Evolutionary conservation across 2,797 vertebrate species (phyloP), one percentile per base, ranked within the genome.

Genomic region (Emys orbicularis): DNA sequence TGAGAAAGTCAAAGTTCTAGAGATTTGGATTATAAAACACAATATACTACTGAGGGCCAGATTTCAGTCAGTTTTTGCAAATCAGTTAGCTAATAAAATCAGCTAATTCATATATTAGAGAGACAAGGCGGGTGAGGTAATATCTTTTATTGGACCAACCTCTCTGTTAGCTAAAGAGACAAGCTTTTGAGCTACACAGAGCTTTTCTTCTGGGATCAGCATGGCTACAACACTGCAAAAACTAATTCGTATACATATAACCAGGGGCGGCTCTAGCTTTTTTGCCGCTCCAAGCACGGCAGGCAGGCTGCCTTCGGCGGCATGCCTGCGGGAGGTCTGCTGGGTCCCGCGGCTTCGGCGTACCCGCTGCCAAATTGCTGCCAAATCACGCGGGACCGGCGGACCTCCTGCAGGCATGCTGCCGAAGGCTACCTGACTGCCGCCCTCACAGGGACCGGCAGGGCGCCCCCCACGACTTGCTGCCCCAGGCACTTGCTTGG

Each of bases 31-130:
- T 41, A 94, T 88, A 95, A 96, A 85, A 57, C 18, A 77, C 41
- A 50, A 44, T 77, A 77, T 65, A 90, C 21, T 83, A 93, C 89
- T 84, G 93, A 83, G 27, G 65, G 25, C 15, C 90, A 41, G 84
- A 90, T 92, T 94, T 93, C 89, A 95, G 72, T 88, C 90, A 88
- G 21, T 87, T 92, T 74, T 54, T 80, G 87, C 76, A 87, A 95
- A 95, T 65, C 61, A 79, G 91, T 93, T 95, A 92, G n/a, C 80
- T 79, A 92, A 72, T 79, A 93, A 95, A 96, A 91, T 88, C 81
- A 89, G 81, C 88, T 21, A 37, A 23, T 72, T 72, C 65, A n/a
- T n/a, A 65, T 23, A 37, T 21, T 23, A 72, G 65, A 23, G 65
- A 72, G 65, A 41, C 65, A 72, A 72, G 10, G 65, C 3, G 5